Percentiles rank a stretch among this genome's conserved stretches.
phyloP scores from a whole-genome alignment of 2,797 vertebrate species.

The Euphonia xanthogaster region DNA sequence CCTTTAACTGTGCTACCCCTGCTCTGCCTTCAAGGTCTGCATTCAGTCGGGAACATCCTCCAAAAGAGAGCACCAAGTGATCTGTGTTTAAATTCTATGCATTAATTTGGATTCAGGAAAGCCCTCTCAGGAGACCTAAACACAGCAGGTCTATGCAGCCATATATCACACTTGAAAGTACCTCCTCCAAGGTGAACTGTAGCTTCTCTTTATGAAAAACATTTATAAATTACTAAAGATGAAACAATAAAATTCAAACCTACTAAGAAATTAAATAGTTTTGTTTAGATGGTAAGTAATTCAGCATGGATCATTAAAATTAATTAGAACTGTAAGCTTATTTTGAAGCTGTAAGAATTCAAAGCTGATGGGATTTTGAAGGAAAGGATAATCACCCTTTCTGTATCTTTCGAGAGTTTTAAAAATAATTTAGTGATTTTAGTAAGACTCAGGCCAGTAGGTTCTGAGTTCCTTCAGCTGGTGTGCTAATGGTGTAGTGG shows the following conservation, averaged over 20 bases:
- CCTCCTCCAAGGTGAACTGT: constrained; percentile 15
- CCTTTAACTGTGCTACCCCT: background rate
- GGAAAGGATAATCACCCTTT: constrained; percentile 19
- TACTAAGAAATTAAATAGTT: background rate
- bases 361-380: constrained; percentile 53
- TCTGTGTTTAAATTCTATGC: background rate
- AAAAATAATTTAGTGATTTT: constrained; percentile 20
- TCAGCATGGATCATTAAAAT: constrained; percentile 51
- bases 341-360: constrained; percentile 47
- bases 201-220: background rate
- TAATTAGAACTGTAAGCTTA: constrained; percentile 33
- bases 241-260: background rate
- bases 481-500: background rate
- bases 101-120: background rate
- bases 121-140: background rate
- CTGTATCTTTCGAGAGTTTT: background rate
- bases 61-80: background rate
- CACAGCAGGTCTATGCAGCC: background rate
- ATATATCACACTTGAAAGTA: background rate
- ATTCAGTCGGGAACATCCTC: background rate
- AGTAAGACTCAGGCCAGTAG: background rate
- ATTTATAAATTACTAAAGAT: constrained; percentile 8
- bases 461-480: constrained; percentile 22
- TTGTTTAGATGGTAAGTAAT: constrained; percentile 25
- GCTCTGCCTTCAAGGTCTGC: background rate